phyloP scores from a whole-genome alignment of 2,113 vertebrate species.

The Lycaon pictus region DNA sequence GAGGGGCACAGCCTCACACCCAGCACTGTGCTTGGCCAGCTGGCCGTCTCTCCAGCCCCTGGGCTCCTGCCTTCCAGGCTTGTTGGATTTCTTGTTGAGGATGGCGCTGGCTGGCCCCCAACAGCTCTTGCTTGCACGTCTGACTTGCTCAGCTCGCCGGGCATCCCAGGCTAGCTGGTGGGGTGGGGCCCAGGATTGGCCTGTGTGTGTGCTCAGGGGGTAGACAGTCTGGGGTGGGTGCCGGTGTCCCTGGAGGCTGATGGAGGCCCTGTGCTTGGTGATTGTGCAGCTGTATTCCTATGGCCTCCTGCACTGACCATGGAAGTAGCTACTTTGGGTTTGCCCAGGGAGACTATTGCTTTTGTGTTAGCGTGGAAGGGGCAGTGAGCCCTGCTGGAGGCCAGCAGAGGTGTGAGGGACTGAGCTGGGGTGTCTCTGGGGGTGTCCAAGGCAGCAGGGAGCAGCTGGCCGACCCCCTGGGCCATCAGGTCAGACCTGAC shows the following conservation, averaged over 20 bases:
- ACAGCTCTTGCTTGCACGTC: fast-evolving
- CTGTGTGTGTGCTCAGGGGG: neutral
- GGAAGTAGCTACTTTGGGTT: neutral
- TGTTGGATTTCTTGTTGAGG: neutral
- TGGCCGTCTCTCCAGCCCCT: fast-evolving
- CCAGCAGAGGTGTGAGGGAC: fast-evolving
- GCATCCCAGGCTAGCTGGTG: neutral
- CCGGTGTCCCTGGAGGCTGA: neutral
- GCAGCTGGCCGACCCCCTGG: too few species aligned
- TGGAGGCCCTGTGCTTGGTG: neutral
- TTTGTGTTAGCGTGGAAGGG: neutral
- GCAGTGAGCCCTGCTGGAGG: neutral
- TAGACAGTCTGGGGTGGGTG: fast-evolving
- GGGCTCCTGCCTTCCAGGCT: neutral
- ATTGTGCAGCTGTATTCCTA: neutral
- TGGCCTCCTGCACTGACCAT: neutral
- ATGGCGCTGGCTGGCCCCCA: fast-evolving
- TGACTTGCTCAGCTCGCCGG: fast-evolving
- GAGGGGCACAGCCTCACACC: fast-evolving
- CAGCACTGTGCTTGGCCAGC: fast-evolving
- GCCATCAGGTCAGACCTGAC: neutral
- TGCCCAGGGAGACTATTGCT: neutral
- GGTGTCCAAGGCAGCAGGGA: neutral
- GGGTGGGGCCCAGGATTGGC: fast-evolving
- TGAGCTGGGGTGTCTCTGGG: too few species aligned